phyloP scores from a whole-genome alignment of 2,888 invertebrate genomes.

The Ophion obscuratus region DNA sequence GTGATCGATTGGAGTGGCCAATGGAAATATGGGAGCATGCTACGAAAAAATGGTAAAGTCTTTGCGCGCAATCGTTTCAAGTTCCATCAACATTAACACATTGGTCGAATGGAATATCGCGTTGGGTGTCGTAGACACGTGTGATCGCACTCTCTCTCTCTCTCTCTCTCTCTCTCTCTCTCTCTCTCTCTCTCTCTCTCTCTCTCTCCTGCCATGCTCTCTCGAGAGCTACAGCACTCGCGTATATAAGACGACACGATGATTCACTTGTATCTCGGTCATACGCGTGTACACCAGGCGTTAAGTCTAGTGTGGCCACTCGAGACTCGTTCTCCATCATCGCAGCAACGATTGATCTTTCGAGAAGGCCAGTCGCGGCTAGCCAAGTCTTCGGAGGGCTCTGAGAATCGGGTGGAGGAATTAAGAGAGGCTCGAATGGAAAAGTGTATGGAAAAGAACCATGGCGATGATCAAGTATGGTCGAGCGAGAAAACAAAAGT shows the following conservation, averaged over 20 bases:
- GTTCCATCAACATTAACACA: slow-evolving; percentile 8
- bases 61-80: not conserved
- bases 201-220: slow-evolving; percentile 13
- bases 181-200: too few relatives aligned
- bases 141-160: not conserved
- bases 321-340: slow-evolving; percentile 45
- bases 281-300: slow-evolving; percentile 35
- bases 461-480: too few relatives aligned
- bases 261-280: slow-evolving; percentile 58
- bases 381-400: slow-evolving; percentile 34
- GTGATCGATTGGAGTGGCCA: not conserved
- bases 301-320: slow-evolving; percentile 63
- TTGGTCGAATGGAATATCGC: slow-evolving; percentile 11
- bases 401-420: slow-evolving; percentile 27
- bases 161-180: too few relatives aligned
- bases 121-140: slow-evolving; percentile 24
- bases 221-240: not conserved
- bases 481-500: too few relatives aligned
- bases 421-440: not conserved
- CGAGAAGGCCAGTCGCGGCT: slow-evolving; percentile 8
- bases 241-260: slow-evolving; percentile 33
- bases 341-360: slow-evolving; percentile 46
- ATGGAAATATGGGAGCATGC: not conserved
- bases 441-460: too few relatives aligned
- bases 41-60: not conserved